These are phyloP conservation scores for Orestias chungarensis DNA, from an alignment of 2,797 vertebrate genomes.

Conservation along the genomic window DNA sequence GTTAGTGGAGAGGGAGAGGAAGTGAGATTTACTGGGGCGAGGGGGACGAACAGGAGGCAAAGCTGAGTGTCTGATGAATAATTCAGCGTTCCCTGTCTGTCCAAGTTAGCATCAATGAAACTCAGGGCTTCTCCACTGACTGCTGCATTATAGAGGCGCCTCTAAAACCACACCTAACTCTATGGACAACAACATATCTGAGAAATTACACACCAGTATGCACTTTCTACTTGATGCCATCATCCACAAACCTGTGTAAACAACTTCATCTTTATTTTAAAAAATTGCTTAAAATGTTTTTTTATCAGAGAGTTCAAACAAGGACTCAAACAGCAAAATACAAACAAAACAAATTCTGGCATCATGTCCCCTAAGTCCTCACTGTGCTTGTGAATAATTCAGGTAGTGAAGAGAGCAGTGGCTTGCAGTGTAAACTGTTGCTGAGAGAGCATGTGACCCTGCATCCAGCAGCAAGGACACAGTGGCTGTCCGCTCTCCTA, in stretches of 20 bases:
- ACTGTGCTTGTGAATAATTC: conserved; percentile 79
- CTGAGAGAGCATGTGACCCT: conserved; percentile 79
- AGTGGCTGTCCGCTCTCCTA: conserved; percentile 24
- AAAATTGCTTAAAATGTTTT: conserved; percentile 16
- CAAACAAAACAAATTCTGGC: conserved; percentile 42
- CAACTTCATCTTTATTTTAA: conserved; percentile 5
- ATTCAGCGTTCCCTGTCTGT: conserved; percentile 80
- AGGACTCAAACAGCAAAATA: conserved; percentile 43
- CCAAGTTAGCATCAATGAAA: conserved; percentile 77
- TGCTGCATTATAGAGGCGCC: conserved; percentile 47
- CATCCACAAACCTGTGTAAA: not conserved
- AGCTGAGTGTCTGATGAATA: conserved; percentile 76
- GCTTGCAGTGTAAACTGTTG: conserved; percentile 60
- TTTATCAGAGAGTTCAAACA: conserved; percentile 24
- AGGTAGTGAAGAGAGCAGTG: conserved; percentile 56
- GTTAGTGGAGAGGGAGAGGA: conserved; percentile 56
- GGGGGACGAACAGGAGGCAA: conserved; percentile 47
- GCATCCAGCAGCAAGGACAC: conserved; percentile 68
- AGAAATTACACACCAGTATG: conserved; percentile 1
- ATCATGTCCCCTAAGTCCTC: conserved; percentile 57
- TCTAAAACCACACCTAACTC: conserved; percentile 53
- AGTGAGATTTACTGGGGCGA: conserved; percentile 67
- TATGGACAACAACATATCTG: not conserved
- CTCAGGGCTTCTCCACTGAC: conserved; percentile 65
- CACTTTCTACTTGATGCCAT: not conserved